These are phyloP conservation scores for Salvelinus sp. DNA, from an alignment of 2,113 vertebrate species.

Conservation along the genomic window DNA sequence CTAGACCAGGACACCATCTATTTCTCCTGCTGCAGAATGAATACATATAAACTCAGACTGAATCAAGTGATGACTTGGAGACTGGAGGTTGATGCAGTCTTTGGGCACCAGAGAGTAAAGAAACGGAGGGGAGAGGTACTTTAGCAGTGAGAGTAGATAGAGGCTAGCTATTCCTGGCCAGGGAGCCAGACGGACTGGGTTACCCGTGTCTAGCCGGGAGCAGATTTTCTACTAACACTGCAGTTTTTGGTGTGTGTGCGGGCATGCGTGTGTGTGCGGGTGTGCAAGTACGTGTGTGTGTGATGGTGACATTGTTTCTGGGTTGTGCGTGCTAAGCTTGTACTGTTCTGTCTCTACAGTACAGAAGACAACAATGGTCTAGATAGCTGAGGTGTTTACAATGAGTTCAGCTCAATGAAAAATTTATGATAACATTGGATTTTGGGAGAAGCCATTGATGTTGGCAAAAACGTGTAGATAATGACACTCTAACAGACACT, in stretches of 20 bases:
- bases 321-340: slow-evolving; percentile 6
- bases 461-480: slow-evolving; percentile 8
- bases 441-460: slow-evolving; percentile 53
- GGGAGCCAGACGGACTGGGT: slow-evolving; percentile 43
- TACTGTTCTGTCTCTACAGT: slow-evolving; percentile 22
- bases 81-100: slow-evolving; percentile 15
- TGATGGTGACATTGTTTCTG: slow-evolving; percentile 17
- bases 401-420: slow-evolving; percentile 57
- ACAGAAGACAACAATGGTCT: slow-evolving; percentile 57
- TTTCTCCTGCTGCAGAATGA: neutral
- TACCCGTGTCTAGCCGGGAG: slow-evolving; percentile 28
- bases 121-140: neutral
- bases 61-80: neutral
- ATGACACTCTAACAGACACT: neutral
- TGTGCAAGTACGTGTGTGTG: neutral
- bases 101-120: neutral
- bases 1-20: neutral
- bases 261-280: neutral
- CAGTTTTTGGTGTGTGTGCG: slow-evolving; percentile 3
- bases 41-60: neutral
- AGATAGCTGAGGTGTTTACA: slow-evolving; percentile 62
- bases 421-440: slow-evolving; percentile 61
- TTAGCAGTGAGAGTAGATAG: neutral
- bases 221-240: slow-evolving; percentile 34
- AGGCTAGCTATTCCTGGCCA: slow-evolving; percentile 46